Base-by-base conservation (phyloP, 1,140 invertebrate species). In the Diabrotica undecimpunctata region DNA sequence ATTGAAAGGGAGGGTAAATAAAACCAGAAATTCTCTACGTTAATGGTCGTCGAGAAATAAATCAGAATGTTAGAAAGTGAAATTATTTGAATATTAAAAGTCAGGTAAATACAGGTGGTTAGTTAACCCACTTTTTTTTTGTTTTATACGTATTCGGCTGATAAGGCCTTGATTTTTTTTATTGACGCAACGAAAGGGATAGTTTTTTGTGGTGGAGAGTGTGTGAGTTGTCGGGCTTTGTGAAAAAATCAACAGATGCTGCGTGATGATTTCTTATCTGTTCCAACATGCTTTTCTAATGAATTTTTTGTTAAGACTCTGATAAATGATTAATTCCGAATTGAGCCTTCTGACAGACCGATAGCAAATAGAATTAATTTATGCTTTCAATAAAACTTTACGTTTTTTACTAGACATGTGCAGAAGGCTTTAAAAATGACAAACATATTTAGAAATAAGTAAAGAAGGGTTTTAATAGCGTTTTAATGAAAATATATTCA, bases 41-140 rank as follows among this genome's bases (percentile, higher is more conserved):
- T 25, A 25, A 25, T 25, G 25, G 25, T 25, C 25, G 25, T 46
- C 41, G 41, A 46, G 4, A 50, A 41, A 60, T 60, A 60, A 60
- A 60, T 60, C 58, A 60, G 52, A 53, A 37, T 51, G 60, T 12
- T 62, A 12, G 61, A 66, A 66, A 66, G 65, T 66, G 65, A 66
- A 66, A 66, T 66, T 66, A 66, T 66, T 66, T 66, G 57, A 57
- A 66, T 66, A 66, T 66, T 46, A 36, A 65, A 59, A 61, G 61
- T 61, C 65, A 66, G 65, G 65, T 66, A 66, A 66, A 66, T 62
- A 66, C 65, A 66, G 65, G 65, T 66, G 65, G 54, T 57, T 39
- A 39, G 39, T 53, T 61, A 53, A 54, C 54, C 38, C 14, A 54
- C 12, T 57, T 66, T 62, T 66, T 58, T 66, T 62, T 12, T 25